Conservation (phyloP, 2,797 vertebrate genomes). For the Rhabdophis nuchalis region DNA sequence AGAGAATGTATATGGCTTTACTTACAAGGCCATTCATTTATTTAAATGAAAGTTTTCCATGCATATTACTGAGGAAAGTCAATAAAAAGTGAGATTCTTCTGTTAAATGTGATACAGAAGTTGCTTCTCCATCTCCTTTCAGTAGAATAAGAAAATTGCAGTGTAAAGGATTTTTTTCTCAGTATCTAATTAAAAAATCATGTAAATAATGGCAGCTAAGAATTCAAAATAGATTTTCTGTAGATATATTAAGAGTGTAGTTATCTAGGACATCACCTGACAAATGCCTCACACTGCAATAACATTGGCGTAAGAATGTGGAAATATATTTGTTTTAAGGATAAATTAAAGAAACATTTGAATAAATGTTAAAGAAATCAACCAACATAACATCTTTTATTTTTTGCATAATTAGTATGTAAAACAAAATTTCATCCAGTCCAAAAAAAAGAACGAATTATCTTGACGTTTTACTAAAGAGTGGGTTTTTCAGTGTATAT, state of each 20-base stretch:
- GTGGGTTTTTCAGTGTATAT: neutral
- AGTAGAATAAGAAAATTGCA: slow-evolving; percentile 18
- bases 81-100: slow-evolving; percentile 18
- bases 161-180: neutral
- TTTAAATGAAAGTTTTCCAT: slow-evolving; percentile 25
- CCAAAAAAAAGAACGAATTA: neutral
- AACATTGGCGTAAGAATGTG: neutral
- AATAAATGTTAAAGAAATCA: neutral
- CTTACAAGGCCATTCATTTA: slow-evolving; percentile 14
- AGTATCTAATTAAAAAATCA: slow-evolving; percentile 16
- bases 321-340: neutral
- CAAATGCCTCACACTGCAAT: neutral
- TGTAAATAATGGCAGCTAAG: neutral
- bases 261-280: neutral
- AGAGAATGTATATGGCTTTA: neutral
- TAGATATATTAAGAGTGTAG: neutral
- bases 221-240: slow-evolving; percentile 4
- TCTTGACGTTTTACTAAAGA: neutral
- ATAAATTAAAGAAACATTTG: neutral
- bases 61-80: slow-evolving; percentile 37
- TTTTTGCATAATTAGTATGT: neutral
- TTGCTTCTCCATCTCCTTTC: slow-evolving; percentile 17
- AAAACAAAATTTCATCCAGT: neutral
- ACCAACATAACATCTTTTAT: neutral
- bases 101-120: slow-evolving; percentile 20